These are phyloP conservation scores for Chionodraco myersi DNA, from an alignment of 2,113 vertebrate genomes.

Conservation along the genomic window DNA sequence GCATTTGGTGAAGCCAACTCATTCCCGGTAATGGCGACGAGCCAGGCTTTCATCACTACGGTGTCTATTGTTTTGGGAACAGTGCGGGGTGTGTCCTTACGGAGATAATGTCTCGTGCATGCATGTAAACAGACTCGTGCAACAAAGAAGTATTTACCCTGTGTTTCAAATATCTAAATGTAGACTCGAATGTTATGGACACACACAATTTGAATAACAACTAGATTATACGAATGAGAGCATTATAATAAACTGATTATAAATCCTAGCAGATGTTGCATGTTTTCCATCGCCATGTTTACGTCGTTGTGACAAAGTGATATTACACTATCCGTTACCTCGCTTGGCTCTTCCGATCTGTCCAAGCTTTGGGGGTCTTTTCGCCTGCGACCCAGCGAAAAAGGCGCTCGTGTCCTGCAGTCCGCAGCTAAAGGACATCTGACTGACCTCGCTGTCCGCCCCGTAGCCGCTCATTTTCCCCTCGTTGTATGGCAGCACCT, in stretches of 20 bases:
- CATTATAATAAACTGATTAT: neutral
- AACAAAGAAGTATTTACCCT: neutral
- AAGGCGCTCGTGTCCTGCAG: conserved; percentile 97
- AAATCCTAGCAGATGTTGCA: neutral
- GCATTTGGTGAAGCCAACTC: conserved; percentile 44
- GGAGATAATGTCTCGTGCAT: conserved; percentile 20
- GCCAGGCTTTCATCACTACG: neutral
- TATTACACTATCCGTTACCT: conserved; percentile 83
- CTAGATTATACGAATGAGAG: neutral
- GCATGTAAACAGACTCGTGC: conserved; percentile 36
- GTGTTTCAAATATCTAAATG: neutral
- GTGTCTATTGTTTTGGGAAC: conserved; percentile 12
- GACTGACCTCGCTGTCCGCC: conserved; percentile 92
- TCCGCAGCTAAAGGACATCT: conserved; percentile 98
- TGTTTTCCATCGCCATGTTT: neutral
- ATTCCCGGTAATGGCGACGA: conserved; percentile 24
- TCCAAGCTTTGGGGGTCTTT: conserved; percentile 97
- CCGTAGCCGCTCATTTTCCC: conserved; percentile 97
- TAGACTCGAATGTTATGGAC: neutral
- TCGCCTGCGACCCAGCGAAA: conserved; percentile 93
- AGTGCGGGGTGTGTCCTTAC: conserved; percentile 59
- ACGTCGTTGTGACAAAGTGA: neutral
- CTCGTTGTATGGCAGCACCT: conserved; percentile 96
- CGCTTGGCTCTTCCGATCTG: conserved; percentile 97
- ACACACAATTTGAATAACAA: neutral